Evolutionary conservation across 2,888 invertebrate species (phyloP).

Genomic region (Tortricodes alternella): DNA sequence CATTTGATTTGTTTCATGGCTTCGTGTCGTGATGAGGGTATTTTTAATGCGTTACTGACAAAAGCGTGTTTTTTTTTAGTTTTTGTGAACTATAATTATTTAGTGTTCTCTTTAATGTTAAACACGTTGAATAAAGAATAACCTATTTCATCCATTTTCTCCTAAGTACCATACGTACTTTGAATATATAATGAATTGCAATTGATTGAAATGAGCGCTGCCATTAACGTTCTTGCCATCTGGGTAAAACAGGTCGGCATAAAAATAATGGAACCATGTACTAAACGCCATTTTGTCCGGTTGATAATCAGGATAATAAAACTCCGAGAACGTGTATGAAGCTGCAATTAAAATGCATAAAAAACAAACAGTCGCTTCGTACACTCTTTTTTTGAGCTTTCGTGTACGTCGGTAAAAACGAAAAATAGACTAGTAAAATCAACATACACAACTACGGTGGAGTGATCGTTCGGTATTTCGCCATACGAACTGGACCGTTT

Average conservation of each 20-base stretch:
- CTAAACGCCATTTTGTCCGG: not conserved
- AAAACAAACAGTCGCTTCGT: too few relatives aligned
- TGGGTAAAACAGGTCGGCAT: not conserved
- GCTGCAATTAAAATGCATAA: not conserved
- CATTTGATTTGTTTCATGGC: too few relatives aligned
- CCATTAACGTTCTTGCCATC: not conserved
- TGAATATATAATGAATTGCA: conserved; percentile 36
- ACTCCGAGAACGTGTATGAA: not conserved
- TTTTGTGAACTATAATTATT: too few relatives aligned
- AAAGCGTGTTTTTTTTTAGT: too few relatives aligned
- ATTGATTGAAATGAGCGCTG: conserved; percentile 11
- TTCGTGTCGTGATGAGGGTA: too few relatives aligned
- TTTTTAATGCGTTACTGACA: too few relatives aligned
- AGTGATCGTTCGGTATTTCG: too few relatives aligned
- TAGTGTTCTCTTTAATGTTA: not conserved
- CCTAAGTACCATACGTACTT: conserved; percentile 36
- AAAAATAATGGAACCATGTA: conserved; percentile 4
- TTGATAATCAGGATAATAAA: not conserved
- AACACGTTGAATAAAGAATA: not conserved
- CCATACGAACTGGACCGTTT: too few relatives aligned
- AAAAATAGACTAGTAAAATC: too few relatives aligned
- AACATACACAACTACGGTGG: too few relatives aligned
- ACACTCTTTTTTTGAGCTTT: too few relatives aligned
- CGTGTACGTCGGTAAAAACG: too few relatives aligned
- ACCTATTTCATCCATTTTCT: conserved; percentile 21